Conservation (phyloP, 1,140 invertebrate genomes). For the Philaenus spumarius region DNA sequence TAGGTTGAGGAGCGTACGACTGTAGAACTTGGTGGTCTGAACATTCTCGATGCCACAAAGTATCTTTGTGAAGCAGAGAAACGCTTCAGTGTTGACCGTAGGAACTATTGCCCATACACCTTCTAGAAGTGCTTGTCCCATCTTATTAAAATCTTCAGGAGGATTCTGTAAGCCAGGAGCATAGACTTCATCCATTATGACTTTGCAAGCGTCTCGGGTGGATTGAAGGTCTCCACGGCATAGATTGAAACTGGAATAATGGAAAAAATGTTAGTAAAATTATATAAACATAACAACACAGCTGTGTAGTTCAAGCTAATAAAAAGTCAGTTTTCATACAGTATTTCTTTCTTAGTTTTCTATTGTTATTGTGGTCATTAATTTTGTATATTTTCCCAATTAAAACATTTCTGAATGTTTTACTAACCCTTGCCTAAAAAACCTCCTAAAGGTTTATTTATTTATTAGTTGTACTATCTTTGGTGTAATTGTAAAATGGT, state of each 20-base stretch:
- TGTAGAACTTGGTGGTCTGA: constrained; percentile 26
- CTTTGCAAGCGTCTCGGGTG: constrained; percentile 39
- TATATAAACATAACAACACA: too few relatives aligned
- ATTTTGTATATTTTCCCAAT: too few relatives aligned
- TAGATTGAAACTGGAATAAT: constrained; percentile 49
- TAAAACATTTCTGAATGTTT: too few relatives aligned
- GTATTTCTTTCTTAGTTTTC: too few relatives aligned
- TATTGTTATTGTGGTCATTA: too few relatives aligned
- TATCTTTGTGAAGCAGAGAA: constrained; percentile 36
- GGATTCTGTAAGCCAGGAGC: constrained; percentile 40
- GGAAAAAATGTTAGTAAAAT: too few relatives aligned
- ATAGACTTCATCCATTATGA: constrained; percentile 39
- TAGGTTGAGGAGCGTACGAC: constrained; percentile 40
- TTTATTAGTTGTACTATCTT: too few relatives aligned
- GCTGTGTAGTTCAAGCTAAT: too few relatives aligned
- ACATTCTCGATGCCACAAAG: constrained; percentile 21
- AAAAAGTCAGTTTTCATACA: too few relatives aligned
- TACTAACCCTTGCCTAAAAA: too few relatives aligned
- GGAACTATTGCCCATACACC: constrained; percentile 43
- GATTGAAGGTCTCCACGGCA: constrained; percentile 41
- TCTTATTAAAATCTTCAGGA: constrained; percentile 43
- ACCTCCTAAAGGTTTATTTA: too few relatives aligned
- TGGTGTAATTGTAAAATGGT: too few relatives aligned
- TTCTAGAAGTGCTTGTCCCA: constrained; percentile 41
- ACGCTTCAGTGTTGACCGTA: constrained; percentile 39